Base-by-base conservation (phyloP, 2,888 invertebrate genomes). In the Suillia variegata region DNA sequence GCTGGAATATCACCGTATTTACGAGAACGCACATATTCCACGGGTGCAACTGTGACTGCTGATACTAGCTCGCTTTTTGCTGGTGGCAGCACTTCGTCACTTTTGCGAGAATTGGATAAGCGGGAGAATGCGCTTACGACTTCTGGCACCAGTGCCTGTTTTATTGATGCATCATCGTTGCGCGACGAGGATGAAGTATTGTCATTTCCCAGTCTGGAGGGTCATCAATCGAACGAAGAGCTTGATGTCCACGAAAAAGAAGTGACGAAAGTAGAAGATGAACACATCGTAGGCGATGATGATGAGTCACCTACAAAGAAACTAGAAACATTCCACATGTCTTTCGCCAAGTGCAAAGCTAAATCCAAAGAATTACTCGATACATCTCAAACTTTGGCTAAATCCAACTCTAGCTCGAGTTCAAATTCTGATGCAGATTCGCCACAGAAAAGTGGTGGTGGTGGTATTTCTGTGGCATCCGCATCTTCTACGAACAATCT, bases 111-210 rank as follows among this genome's bases (percentile, higher is more conserved):
- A 24, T 65, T 76, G 31, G 74, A 75, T 62, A 70, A 74, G 54
- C 67, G 71, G 2, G 76, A 77, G n/a, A 77, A 75, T 60, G 67
- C 74, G 17, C 53, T 79, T 59, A 70, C 71, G n/a, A 73, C 73
- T 13, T 77, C 77, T 0, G 75, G 70, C n/a, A 70, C 70, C 15
- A 77, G 75, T 80, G 87, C 87, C 61, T 92, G 89, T 76, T 92
- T 92, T 70, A 92, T 92, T 66, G 91, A 92, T 77, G 92, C 91
- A 15, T 88, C 92, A 6, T 88, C 87, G 74, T 82, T 92, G 64
- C 86, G 86, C 20, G 92, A 92, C 76, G 91, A 92, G 74, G 86
- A 85, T 59, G 87, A 89, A 66, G 73, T 78, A 24, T 63, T 74
- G 3, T 73, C 75, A 1, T 81, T 75, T 63, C 71, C 74, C 20